Base-by-base conservation (phyloP, 2,797 vertebrate genomes). In the Poecilia picta region DNA sequence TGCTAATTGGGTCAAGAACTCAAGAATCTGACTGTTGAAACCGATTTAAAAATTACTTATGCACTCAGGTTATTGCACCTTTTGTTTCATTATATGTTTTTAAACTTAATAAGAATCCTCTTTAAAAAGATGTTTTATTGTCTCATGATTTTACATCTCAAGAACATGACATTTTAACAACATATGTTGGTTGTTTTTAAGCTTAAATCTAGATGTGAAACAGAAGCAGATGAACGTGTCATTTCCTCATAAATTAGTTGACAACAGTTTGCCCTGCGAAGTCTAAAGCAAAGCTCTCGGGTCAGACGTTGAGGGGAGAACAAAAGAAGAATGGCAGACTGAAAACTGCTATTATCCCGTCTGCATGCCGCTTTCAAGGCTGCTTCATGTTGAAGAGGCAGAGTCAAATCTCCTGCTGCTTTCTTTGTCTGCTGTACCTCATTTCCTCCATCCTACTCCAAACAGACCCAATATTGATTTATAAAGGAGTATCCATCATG, bases 391-490 rank as follows among this genome's bases (percentile, higher is more conserved):
- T 81, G 64, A 75, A 81, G 78, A 81, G 71, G 53, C 74, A 51
- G 55, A 86, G 74, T 77, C 33, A 62, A 80, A 66, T 79, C 73
- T 74, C 57, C 80, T 77, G 73, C 83, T 74, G 73, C 75, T 82
- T 76, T 82, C 74, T 85, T 85, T 88, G 80, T 83, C 59, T 87
- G 47, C 77, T 77, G 72, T 57, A 73, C 83, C 83, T 84, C 62
- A 78, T 75, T 84, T 75, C 13, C 77, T 62, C 55, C 76, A 68
- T 75, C 4, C 0, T 72, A 70, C 70, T 81, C 36, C 59, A 64
- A 74, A 84, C 83, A 46, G 66, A 85, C 47, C 55, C 72, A 16
- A 31, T 82, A 90, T 82, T 86, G 86, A 90, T 92, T 85, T 79
- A 77, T 77, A 59, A 73, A 66, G 43, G 71, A 76, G 49, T 73